These are phyloP conservation scores for Aythya baeri DNA, from an alignment of 2,113 vertebrate genomes.

Conservation along the genomic window DNA sequence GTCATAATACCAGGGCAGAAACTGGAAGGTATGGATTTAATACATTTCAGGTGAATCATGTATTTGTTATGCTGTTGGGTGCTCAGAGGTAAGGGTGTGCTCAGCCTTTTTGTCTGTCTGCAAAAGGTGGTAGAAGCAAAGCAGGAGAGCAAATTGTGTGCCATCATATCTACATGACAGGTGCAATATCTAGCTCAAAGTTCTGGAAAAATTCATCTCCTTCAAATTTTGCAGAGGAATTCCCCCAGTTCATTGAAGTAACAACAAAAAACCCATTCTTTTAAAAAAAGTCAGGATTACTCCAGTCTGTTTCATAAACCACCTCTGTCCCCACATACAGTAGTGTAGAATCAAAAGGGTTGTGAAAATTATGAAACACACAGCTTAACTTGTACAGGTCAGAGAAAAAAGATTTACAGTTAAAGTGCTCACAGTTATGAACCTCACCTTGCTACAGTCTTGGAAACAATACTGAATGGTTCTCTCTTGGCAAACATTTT, in stretches of 20 bases:
- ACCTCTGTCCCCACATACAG: not conserved
- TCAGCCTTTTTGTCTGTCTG: not conserved
- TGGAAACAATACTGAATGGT: not conserved
- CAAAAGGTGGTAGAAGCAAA: not conserved
- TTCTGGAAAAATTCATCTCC: not conserved
- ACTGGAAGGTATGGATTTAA: not conserved
- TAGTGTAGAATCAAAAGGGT: not conserved
- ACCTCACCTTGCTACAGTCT: not conserved
- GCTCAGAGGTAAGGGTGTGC: not conserved
- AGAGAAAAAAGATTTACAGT: not conserved
- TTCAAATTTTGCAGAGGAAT: not conserved
- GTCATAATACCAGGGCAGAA: not conserved
- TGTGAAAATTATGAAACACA: not conserved
- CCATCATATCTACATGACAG: rapidly evolving
- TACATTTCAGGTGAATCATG: not conserved
- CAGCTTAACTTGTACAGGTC: not conserved
- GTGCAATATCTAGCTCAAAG: not conserved
- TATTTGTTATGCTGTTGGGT: not conserved
- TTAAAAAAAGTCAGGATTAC: not conserved
- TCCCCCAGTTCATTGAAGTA: not conserved
- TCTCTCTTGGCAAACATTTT: not conserved
- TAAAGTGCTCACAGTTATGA: not conserved
- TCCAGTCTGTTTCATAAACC: not conserved
- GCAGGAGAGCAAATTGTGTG: not conserved
- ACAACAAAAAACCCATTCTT: not conserved